Evolutionary conservation across 1,140 invertebrate species (phyloP).

Genomic region (Pteromalus puparum): DNA sequence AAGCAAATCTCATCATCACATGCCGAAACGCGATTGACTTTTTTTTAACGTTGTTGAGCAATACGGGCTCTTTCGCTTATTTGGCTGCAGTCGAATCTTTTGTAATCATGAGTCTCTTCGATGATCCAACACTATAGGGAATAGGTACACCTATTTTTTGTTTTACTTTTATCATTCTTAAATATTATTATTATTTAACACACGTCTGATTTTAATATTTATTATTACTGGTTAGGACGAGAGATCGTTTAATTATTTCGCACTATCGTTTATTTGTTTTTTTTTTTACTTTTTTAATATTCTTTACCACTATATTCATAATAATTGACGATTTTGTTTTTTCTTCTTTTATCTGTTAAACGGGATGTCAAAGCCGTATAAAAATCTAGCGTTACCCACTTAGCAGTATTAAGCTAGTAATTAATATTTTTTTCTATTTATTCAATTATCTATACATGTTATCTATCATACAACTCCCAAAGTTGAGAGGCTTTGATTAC

Average conservation of each 20-base stretch:
- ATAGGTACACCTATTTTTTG: conserved; percentile 41
- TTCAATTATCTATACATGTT: conserved; percentile 48
- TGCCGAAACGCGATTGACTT: conserved; percentile 4
- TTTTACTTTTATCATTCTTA: conserved; percentile 45
- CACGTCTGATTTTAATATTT: conserved; percentile 39
- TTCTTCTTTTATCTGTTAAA: conserved; percentile 50
- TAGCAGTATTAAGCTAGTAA: conserved; percentile 64
- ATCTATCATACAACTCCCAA: conserved; percentile 38
- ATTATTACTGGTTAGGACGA: conserved; percentile 54
- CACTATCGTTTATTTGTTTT: conserved; percentile 41
- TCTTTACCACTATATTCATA: conserved; percentile 65
- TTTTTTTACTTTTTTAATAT: conserved; percentile 50
- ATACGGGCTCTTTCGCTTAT: conserved; percentile 21
- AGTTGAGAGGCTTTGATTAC: not conserved
- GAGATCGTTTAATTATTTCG: conserved; percentile 57
- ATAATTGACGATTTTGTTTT: conserved; percentile 73
- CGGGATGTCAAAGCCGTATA: conserved; percentile 52
- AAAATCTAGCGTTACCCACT: conserved; percentile 53
- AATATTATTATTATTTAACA: conserved; percentile 32
- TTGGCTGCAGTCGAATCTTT: conserved; percentile 34
- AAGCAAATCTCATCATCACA: not conserved
- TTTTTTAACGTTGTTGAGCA: not conserved
- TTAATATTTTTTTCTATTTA: conserved; percentile 57
- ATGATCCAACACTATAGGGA: conserved; percentile 28
- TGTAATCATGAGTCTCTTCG: not conserved